These are phyloP conservation scores for Bubo bubo DNA, from an alignment of 2,113 vertebrate species.

Conservation along the genomic window DNA sequence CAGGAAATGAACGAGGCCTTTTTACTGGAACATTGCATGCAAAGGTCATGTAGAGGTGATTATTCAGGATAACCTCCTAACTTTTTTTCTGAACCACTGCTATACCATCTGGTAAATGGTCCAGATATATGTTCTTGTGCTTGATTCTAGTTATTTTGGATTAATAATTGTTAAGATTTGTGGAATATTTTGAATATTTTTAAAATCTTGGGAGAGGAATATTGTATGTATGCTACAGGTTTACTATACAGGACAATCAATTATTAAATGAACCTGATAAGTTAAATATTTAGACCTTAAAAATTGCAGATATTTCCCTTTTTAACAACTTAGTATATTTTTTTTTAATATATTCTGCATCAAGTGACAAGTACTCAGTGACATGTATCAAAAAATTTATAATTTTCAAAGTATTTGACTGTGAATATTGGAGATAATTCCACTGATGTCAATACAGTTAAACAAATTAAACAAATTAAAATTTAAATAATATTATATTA, in stretches of 20 bases:
- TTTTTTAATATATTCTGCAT: neutral
- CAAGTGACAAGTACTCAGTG: accelerated
- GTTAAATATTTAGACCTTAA: neutral
- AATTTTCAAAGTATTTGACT: neutral
- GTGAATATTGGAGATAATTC: neutral
- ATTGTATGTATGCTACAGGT: neutral
- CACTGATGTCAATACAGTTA: neutral
- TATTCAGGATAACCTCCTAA: neutral
- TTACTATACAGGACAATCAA: neutral
- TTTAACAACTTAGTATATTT: neutral
- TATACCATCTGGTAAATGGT: neutral
- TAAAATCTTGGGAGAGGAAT: neutral
- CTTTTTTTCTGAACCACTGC: neutral
- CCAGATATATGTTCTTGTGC: neutral
- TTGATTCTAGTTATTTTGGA: neutral
- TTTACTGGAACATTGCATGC: neutral
- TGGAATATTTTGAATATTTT: neutral
- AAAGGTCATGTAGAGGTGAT: neutral
- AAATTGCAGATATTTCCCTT: neutral
- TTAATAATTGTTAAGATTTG: neutral
- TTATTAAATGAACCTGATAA: neutral
- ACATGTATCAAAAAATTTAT: neutral
- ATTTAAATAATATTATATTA: neutral
- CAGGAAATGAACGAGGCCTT: neutral
- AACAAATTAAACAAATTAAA: neutral